A percentile compares a stretch with the other conserved stretches of the same genome.
Evolutionary conservation across 2,888 invertebrate genomes (phyloP).

Genomic region (Oligia strigilis): DNA sequence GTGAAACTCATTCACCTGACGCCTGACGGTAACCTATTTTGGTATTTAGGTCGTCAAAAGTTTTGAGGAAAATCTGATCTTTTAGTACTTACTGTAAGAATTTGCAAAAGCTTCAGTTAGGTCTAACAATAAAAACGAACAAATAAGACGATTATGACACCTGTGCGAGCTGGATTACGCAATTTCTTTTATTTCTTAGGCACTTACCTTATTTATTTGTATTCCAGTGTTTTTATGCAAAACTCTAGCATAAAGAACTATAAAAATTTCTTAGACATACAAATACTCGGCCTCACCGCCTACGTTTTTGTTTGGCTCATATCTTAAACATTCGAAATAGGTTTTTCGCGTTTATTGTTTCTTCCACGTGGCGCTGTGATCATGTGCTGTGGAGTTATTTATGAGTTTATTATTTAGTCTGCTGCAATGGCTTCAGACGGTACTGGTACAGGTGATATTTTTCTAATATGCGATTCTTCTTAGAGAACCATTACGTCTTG

Average conservation of each 20-base stretch:
- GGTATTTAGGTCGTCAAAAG: conserved; percentile 20
- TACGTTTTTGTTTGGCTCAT: conserved; percentile 51
- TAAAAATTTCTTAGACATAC: conserved; percentile 42
- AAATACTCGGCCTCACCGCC: conserved; percentile 37
- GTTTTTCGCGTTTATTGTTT: conserved; percentile 55
- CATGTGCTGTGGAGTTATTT: conserved; percentile 44
- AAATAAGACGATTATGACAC: conserved; percentile 37
- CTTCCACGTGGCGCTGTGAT: conserved; percentile 43
- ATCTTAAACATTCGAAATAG: conserved; percentile 39
- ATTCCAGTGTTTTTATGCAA: conserved; percentile 31
- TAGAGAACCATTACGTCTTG: neutral
- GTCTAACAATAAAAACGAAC: conserved; percentile 24
- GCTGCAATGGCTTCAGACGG: conserved; percentile 23
- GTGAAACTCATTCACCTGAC: conserved; percentile 55
- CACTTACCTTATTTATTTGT: conserved; percentile 39
- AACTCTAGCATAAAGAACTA: conserved; percentile 31
- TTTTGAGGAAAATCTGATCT: neutral
- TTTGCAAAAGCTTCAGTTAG: conserved; percentile 15
- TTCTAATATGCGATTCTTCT: conserved; percentile 1
- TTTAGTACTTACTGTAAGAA: neutral
- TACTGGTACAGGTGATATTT: conserved; percentile 18
- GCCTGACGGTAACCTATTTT: conserved; percentile 38
- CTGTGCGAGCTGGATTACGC: conserved; percentile 31
- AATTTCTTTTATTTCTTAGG: conserved; percentile 26
- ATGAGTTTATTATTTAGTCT: conserved; percentile 60